These are phyloP conservation scores for Sebastes jordani DNA, from an alignment of 2,797 vertebrate species.

Conservation along the genomic window DNA sequence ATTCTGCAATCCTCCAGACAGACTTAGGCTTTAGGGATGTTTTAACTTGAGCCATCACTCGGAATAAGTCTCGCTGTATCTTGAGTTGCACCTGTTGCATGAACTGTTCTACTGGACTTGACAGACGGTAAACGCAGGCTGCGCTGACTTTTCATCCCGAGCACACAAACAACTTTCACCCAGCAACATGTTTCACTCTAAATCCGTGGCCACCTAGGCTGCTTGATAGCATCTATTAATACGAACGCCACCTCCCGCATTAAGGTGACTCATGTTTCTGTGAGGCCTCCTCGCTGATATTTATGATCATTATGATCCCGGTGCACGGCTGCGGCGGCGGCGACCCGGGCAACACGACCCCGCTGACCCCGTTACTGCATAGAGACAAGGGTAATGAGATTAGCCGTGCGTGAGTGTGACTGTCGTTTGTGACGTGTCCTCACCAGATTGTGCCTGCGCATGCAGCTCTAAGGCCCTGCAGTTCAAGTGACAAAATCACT, in stretches of 20 bases:
- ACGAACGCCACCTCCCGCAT: conserved; percentile 17
- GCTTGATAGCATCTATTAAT: conserved; percentile 62
- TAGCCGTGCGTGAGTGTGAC: conserved; percentile 70
- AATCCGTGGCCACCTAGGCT: conserved; percentile 10
- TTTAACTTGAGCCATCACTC: conserved; percentile 56
- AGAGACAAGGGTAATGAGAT: conserved; percentile 81
- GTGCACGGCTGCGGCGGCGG: neutral
- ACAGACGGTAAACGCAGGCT: conserved; percentile 58
- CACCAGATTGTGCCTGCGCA: conserved; percentile 54
- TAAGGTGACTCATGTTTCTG: conserved; percentile 60
- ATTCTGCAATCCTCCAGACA: conserved; percentile 26
- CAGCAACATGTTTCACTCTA: conserved; percentile 42
- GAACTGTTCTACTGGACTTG: conserved; percentile 40
- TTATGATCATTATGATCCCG: conserved; percentile 40
- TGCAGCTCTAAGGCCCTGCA: conserved; percentile 52
- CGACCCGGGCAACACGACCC: conserved; percentile 52
- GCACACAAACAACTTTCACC: conserved; percentile 48
- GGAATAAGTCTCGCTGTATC: conserved; percentile 51
- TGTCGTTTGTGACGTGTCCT: conserved; percentile 71
- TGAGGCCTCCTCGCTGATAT: conserved; percentile 25
- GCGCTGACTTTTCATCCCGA: conserved; percentile 24
- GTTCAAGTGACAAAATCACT: conserved; percentile 76
- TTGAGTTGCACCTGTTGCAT: conserved; percentile 66
- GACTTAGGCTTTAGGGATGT: conserved; percentile 28
- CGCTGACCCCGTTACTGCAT: conserved; percentile 67